phyloP scores from a whole-genome alignment of 2,113 vertebrate species.

The Telmatochromis brichardi region DNA sequence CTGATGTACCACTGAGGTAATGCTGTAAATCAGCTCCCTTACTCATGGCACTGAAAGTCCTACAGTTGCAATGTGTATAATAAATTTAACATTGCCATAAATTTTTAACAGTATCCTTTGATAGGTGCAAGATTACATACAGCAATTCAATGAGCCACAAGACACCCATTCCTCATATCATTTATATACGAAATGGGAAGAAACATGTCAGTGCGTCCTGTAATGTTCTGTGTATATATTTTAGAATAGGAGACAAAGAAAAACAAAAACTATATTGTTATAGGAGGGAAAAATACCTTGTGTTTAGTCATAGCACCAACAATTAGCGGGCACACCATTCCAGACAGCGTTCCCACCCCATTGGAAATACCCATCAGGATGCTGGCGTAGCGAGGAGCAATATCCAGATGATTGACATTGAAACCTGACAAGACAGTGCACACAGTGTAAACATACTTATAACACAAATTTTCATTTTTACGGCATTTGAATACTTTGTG shows the following conservation, averaged over 20 bases:
- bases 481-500: neutral
- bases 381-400: conserved; percentile 95
- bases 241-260: neutral
- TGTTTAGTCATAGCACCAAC: conserved; percentile 93
- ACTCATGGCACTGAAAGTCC: neutral
- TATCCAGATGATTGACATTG: conserved; percentile 97
- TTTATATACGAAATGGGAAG: neutral
- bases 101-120: neutral
- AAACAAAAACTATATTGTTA: neutral
- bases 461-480: neutral
- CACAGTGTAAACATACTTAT: neutral
- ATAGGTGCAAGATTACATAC: neutral
- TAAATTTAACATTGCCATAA: neutral
- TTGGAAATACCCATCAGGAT: conserved; percentile 99
- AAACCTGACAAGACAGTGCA: conserved; percentile 75
- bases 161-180: neutral
- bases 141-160: neutral
- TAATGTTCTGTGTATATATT: neutral
- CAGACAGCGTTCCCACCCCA: conserved; percentile 90
- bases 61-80: neutral
- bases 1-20: neutral
- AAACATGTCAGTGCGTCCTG: neutral
- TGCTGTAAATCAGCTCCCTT: neutral
- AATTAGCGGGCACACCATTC: conserved; percentile 96
- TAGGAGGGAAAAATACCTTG: conserved; percentile 72